Evolutionary conservation across 1,140 invertebrate species (phyloP), one percentile per base, ranked within the genome.

Genomic region (Helicoverpa zea): DNA sequence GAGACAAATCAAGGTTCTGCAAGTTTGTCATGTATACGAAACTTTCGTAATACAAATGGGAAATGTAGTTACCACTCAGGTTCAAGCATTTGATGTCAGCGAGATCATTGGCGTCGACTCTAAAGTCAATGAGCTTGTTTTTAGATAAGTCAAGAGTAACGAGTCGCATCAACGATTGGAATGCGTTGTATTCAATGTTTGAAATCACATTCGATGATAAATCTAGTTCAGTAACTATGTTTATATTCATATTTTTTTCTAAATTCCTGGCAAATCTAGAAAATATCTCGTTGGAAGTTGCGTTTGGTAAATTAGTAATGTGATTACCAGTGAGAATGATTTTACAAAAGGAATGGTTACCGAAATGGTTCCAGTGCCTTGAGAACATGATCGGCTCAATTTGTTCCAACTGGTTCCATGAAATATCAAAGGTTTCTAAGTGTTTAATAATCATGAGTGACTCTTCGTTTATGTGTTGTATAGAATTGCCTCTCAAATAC

Each of bases 371-470:
- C 91, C 92, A 94, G 68, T 94, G 92, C 78, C 90, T 90, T 0
- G 82, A 84, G 58, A 94, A 87, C n/a, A 93, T 73, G 3, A 83
- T 86, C 0, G 91, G 82, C 23, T 87, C 84, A 23, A 94, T 77
- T 52, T 83, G 81, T 52, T 91, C 82, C 12, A 94, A 70, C 70
- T 90, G 64, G 76, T 94, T 94, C 58, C 81, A 73, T 43, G 93
- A 93, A 51, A 94, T 83, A 75, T 94, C 93, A 35, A 94, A 91
- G 2, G 89, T 94, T 83, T 91, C 87, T 14, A 94, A 87, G 83
- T 94, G 89, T 29, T 87, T 83, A 58, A 94, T 91, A 10, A 89
- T 90, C 86, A 91, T 89, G 1, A 94, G 83, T 1, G 91, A 92
- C 61, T 88, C 82, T 2, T 84, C 85, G 61, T 93, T 87, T 10